These are phyloP conservation scores for Dasysyrphus albostriatus DNA, from an alignment of 2,888 invertebrate species.

Conservation along the genomic window DNA sequence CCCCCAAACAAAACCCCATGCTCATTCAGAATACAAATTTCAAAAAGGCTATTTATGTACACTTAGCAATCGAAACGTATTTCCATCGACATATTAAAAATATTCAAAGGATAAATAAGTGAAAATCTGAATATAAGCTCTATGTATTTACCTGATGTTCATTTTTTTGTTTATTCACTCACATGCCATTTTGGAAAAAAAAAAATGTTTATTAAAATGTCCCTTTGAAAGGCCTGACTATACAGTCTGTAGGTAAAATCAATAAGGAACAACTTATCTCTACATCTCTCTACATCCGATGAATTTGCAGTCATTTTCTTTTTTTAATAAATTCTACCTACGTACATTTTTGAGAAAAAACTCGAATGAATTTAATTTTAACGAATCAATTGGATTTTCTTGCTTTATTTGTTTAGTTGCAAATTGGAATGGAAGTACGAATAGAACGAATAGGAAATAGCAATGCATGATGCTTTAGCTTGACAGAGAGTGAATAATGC, in stretches of 20 bases:
- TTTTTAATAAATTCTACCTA: background rate
- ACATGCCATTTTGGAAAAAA: background rate
- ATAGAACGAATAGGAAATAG: slow-evolving; percentile 60
- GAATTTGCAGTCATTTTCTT: background rate
- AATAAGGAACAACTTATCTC: background rate
- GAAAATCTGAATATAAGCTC: too few species aligned
- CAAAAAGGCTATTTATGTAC: too few species aligned
- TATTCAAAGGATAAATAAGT: too few species aligned
- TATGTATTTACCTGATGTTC: too few species aligned
- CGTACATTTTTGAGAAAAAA: slow-evolving; percentile 9
- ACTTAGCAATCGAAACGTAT: too few species aligned
- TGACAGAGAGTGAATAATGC: too few species aligned
- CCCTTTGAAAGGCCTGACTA: background rate
- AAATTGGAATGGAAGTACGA: slow-evolving; percentile 65
- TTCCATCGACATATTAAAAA: too few species aligned
- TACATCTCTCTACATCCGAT: background rate
- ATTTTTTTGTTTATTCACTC: background rate
- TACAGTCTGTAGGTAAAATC: background rate
- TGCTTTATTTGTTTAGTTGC: slow-evolving; percentile 21
- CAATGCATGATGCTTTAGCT: too few species aligned
- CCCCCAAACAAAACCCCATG: too few species aligned
- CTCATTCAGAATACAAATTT: too few species aligned
- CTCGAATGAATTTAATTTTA: slow-evolving; percentile 71
- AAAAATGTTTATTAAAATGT: background rate
- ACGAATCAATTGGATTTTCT: slow-evolving; percentile 44